phyloP scores from a whole-genome alignment of 2,113 vertebrate species.

The Diphyllodes magnificus region DNA sequence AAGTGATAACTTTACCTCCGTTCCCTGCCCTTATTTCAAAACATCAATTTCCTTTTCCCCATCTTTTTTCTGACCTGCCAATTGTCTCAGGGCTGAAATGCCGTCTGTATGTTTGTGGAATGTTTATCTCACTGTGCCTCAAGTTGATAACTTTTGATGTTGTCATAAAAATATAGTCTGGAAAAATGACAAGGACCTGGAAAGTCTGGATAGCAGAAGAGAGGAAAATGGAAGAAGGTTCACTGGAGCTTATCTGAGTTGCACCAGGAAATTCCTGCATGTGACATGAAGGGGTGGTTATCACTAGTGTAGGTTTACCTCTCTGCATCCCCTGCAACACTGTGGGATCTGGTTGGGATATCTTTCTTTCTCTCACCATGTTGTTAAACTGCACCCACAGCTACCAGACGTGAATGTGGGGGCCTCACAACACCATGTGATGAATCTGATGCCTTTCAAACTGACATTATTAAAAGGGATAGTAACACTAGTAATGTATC shows the following conservation, averaged over 20 bases:
- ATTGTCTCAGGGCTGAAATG: neutral
- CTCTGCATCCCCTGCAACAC: neutral
- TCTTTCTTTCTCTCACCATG: rapidly evolving
- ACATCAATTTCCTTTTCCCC: neutral
- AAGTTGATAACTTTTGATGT: neutral
- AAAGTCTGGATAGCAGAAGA: neutral
- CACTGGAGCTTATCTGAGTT: neutral
- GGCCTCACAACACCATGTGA: neutral
- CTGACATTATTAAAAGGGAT: neutral
- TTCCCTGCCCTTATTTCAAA: neutral
- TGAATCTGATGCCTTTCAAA: neutral
- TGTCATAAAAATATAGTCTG: neutral
- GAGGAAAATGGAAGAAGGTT: neutral
- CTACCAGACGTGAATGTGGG: neutral
- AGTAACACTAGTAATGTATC: neutral
- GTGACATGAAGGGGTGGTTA: neutral
- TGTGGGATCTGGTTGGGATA: neutral
- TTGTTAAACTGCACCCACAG: neutral
- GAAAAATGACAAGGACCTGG: neutral
- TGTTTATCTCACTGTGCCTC: neutral
- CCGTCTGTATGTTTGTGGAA: neutral
- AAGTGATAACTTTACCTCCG: neutral
- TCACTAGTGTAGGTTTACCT: neutral
- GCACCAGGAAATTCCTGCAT: neutral
- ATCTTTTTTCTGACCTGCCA: neutral